Conservation (phyloP, 35 echinoderm and acorn worm species). For the Amphiura filiformis region DNA sequence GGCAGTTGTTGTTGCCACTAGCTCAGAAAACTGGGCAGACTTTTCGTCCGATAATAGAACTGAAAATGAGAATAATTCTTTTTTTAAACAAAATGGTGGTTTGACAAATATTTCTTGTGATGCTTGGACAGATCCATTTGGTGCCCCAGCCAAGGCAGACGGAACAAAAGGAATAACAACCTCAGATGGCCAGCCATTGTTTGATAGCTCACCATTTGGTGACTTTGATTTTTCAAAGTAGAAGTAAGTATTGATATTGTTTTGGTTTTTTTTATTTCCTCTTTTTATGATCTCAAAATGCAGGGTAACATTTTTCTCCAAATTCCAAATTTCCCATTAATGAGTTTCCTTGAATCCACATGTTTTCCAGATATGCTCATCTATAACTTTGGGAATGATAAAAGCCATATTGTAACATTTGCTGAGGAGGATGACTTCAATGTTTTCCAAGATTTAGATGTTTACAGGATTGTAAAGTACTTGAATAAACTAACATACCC, state of each 20-base stretch:
- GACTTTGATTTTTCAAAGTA: constrained; percentile 5
- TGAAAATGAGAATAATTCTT: not conserved
- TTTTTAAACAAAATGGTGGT: not conserved
- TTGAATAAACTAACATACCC: too few species aligned
- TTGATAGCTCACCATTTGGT: constrained; percentile 11
- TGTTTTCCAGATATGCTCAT: too few species aligned
- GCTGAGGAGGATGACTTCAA: too few species aligned
- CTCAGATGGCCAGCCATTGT: not conserved
- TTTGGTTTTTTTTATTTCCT: too few species aligned
- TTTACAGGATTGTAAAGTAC: too few species aligned
- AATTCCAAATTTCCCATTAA: too few species aligned
- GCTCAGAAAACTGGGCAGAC: not conserved
- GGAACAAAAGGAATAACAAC: not conserved
- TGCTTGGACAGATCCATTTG: constrained; percentile 9
- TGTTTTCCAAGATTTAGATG: too few species aligned
- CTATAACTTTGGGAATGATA: too few species aligned
- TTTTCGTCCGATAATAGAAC: not conserved
- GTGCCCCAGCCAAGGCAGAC: not conserved
- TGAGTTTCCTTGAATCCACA: too few species aligned
- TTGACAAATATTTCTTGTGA: constrained; percentile 3
- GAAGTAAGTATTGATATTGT: not conserved
- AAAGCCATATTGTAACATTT: too few species aligned
- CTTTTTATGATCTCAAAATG: too few species aligned
- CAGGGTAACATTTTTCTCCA: too few species aligned
- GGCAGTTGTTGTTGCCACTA: not conserved